Conservation (phyloP, 2,797 vertebrate species). For the Labeo calbasu region DNA sequence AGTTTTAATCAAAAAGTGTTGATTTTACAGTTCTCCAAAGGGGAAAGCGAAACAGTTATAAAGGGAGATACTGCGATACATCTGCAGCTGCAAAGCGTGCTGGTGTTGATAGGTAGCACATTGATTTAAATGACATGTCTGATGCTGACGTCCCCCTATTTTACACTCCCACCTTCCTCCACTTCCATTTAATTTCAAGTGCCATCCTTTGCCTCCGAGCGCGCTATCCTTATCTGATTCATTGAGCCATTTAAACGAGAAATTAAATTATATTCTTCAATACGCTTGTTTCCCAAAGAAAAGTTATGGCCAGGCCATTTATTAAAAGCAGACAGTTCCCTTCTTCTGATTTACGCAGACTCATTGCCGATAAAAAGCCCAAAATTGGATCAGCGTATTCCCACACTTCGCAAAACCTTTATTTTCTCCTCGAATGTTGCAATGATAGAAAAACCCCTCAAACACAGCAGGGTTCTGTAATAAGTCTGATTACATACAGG, state of each 20-base stretch:
- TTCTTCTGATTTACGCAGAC: slow-evolving; percentile 45
- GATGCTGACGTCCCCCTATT: slow-evolving; percentile 35
- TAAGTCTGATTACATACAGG: slow-evolving; percentile 52
- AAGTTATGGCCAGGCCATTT: slow-evolving; percentile 57
- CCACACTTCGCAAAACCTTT: slow-evolving; percentile 17
- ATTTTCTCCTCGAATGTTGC: slow-evolving; percentile 26
- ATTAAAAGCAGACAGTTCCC: slow-evolving; percentile 51
- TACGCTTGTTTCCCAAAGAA: slow-evolving; percentile 59
- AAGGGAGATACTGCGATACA: slow-evolving; percentile 44
- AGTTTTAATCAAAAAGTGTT: slow-evolving; percentile 58
- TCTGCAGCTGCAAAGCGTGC: slow-evolving; percentile 27
- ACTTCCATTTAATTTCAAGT: slow-evolving; percentile 59
- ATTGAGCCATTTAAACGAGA: slow-evolving; percentile 64
- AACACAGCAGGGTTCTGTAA: slow-evolving; percentile 33
- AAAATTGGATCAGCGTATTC: slow-evolving; percentile 32
- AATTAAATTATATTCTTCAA: slow-evolving; percentile 67
- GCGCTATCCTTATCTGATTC: slow-evolving; percentile 61
- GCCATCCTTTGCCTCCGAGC: slow-evolving; percentile 55
- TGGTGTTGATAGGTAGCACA: slow-evolving; percentile 52
- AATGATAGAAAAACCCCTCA: slow-evolving; percentile 39
- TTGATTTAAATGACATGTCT: slow-evolving; percentile 53
- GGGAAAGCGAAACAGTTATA: slow-evolving; percentile 30
- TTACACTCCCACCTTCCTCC: slow-evolving; percentile 40
- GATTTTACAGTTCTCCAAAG: slow-evolving; percentile 33
- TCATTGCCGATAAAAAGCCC: slow-evolving; percentile 32